phyloP scores from a whole-genome alignment of 92 coral and sea anemone genomes.

The Siderastrea radians region DNA sequence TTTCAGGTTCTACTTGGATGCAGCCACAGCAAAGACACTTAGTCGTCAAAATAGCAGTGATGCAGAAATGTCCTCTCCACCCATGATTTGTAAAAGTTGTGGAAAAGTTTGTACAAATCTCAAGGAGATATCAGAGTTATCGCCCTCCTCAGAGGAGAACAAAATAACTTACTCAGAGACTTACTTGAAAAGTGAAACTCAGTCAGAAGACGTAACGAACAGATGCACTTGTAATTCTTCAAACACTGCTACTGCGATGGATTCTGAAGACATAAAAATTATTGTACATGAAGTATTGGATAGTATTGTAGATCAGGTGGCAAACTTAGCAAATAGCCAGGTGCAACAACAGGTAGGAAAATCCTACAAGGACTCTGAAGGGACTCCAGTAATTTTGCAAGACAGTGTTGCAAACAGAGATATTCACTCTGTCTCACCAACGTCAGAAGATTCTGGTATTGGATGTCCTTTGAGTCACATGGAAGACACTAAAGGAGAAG shows the following conservation, averaged over 20 bases:
- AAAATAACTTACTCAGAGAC: neutral
- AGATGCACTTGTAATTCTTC: constrained; percentile 4
- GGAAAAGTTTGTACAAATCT: constrained; percentile 18
- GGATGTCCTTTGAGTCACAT: constrained; percentile 51
- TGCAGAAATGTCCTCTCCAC: constrained; percentile 39
- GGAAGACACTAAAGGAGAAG: constrained; percentile 18
- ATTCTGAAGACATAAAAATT: constrained; percentile 50
- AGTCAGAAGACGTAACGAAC: neutral
- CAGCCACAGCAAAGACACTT: constrained; percentile 75
- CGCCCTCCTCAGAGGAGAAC: constrained; percentile 6
- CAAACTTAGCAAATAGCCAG: neutral
- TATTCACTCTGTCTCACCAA: constrained; percentile 53
- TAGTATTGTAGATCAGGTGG: constrained; percentile 64
- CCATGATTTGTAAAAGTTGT: neutral
- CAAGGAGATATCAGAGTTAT: constrained; percentile 6
- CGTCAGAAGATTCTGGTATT: constrained; percentile 89
- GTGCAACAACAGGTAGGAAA: neutral
- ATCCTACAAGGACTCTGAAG: neutral
- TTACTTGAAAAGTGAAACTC: neutral
- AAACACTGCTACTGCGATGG: constrained; percentile 1
- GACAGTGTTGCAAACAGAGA: constrained; percentile 2
- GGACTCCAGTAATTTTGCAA: neutral
- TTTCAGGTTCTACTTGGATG: constrained; percentile 82
- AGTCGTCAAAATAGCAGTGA: constrained; percentile 85
- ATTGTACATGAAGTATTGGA: constrained; percentile 47